Percentiles rank a stretch among this genome's conserved stretches.
Evolutionary conservation across 2,113 vertebrate species (phyloP).

Genomic region (Guaruba guarouba): DNA sequence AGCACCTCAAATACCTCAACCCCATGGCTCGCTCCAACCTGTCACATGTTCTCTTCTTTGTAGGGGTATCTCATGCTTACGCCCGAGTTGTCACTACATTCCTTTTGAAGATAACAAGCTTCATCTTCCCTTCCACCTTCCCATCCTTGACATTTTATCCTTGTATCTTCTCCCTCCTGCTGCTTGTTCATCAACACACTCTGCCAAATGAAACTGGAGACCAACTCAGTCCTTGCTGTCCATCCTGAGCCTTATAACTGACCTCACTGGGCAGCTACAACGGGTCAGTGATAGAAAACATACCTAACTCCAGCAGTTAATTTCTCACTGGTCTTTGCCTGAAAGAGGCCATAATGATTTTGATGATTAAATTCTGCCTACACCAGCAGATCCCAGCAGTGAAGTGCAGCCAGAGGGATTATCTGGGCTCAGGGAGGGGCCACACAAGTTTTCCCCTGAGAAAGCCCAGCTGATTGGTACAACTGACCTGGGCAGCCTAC

Average conservation of each 20-base stretch:
- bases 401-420: conserved; percentile 10
- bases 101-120: not conserved
- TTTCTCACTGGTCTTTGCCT: not conserved
- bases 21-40: not conserved
- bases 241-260: not conserved
- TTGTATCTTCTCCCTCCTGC: not conserved
- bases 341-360: not conserved
- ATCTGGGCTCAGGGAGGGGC: conserved; percentile 31
- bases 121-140: not conserved
- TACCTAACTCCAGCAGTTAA: not conserved
- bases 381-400: not conserved
- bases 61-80: not conserved
- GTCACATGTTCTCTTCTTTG: not conserved
- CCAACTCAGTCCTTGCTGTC: not conserved
- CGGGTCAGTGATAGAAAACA: not conserved
- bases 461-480: not conserved
- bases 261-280: not conserved
- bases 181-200: not conserved
- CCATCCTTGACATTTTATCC: not conserved
- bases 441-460: not conserved
- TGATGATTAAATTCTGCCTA: not conserved
- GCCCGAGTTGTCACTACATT: not conserved
- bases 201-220: not conserved
- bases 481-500: not conserved
- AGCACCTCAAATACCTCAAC: not conserved